phyloP scores from a whole-genome alignment of 2,113 vertebrate genomes.

The Daboia siamensis region DNA sequence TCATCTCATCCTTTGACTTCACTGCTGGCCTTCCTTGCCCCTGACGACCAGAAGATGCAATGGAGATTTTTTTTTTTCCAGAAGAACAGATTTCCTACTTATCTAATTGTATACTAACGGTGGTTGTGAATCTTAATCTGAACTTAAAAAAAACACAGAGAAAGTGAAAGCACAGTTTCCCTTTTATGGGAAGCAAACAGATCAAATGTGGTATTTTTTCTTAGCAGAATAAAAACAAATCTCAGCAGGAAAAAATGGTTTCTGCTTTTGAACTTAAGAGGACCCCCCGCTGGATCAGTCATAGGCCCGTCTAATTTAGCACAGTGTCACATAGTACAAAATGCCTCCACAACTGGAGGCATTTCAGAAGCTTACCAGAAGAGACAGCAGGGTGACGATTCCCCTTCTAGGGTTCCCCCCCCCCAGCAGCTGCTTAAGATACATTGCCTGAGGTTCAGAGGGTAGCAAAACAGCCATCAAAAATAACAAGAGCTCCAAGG shows the following conservation, averaged over 20 bases:
- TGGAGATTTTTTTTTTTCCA: slow-evolving; percentile 55
- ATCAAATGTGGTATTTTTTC: slow-evolving; percentile 49
- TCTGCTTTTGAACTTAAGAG: neutral
- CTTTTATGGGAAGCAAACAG: slow-evolving; percentile 28
- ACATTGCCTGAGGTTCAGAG: neutral
- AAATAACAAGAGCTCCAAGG: neutral
- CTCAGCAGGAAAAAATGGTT: slow-evolving; percentile 51
- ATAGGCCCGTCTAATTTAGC: neutral
- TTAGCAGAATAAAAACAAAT: slow-evolving; percentile 37
- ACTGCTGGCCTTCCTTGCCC: slow-evolving; percentile 1
- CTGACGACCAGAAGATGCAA: neutral
- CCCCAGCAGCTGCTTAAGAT: neutral
- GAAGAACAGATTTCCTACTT: slow-evolving; percentile 25
- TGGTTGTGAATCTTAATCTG: slow-evolving; percentile 59
- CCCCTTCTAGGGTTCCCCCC: neutral
- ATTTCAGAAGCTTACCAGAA: neutral
- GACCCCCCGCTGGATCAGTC: neutral
- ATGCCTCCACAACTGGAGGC: neutral
- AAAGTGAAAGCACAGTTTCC: slow-evolving; percentile 32
- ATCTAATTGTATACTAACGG: slow-evolving; percentile 32
- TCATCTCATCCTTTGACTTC: neutral
- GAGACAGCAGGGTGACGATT: neutral
- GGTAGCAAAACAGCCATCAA: neutral
- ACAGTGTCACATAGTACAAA: neutral
- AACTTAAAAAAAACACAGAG: slow-evolving; percentile 47